Conservation (phyloP, 2,888 invertebrate genomes). For the Perdita meconis region DNA sequence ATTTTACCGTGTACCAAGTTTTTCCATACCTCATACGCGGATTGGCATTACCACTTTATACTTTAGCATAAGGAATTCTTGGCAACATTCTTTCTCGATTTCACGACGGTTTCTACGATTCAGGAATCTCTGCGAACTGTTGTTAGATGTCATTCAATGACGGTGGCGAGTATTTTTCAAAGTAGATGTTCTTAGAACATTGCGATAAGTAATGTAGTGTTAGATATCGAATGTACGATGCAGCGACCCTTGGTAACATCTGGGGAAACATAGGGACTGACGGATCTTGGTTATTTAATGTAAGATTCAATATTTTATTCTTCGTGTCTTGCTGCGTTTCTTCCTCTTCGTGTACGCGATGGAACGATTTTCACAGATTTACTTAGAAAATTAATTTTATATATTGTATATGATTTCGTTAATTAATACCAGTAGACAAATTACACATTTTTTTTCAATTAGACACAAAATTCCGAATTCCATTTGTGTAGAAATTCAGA, state of each 20-base stretch:
- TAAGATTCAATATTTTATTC: constrained; percentile 63
- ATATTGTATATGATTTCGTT: no score
- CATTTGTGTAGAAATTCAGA: no score
- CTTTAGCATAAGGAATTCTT: neutral
- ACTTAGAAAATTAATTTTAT: neutral
- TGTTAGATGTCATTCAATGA: neutral
- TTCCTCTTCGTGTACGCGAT: neutral
- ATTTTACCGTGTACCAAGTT: constrained; percentile 1
- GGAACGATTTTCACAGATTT: neutral
- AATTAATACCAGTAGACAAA: no score
- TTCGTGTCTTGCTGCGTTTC: constrained; percentile 2
- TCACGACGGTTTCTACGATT: no score
- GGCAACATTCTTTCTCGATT: neutral
- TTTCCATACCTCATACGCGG: no score
- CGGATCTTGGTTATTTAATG: constrained; percentile 68
- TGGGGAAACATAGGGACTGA: constrained; percentile 72
- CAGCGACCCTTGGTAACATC: constrained; percentile 68
- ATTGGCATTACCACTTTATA: no score
- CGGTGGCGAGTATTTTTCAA: neutral
- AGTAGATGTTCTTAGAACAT: constrained; percentile 26
- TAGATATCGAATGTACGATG: constrained; percentile 63
- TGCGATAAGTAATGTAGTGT: constrained; percentile 35
- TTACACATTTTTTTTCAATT: no score
- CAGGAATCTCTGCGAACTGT: no score
- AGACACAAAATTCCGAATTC: no score